These are phyloP conservation scores for Salvelinus alpinus DNA, from an alignment of 2,113 vertebrate species.

Conservation along the genomic window DNA sequence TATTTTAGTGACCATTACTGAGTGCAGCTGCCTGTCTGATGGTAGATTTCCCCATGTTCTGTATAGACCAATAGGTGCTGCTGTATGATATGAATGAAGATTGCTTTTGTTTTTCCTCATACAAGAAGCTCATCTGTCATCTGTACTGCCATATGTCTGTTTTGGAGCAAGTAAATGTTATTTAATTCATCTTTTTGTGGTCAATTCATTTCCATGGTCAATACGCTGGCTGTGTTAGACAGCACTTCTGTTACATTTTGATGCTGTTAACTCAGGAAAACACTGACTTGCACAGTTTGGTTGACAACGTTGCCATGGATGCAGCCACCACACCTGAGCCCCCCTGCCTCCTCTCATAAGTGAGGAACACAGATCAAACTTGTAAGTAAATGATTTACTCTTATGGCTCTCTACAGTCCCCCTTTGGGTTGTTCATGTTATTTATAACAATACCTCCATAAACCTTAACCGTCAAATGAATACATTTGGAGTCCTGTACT, in stretches of 20 bases:
- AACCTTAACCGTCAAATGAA: too few relatives aligned
- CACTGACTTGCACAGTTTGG: too few relatives aligned
- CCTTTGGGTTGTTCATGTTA: too few relatives aligned
- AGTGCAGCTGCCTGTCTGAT: conserved; percentile 34
- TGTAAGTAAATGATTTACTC: too few relatives aligned
- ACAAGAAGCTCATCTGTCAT: conserved; percentile 10
- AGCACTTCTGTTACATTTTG: not conserved
- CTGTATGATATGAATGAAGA: conserved; percentile 33
- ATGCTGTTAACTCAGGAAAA: not conserved
- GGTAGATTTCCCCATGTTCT: conserved; percentile 56
- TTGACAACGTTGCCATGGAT: too few relatives aligned
- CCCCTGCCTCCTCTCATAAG: conserved; percentile 23
- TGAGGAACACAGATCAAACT: too few relatives aligned
- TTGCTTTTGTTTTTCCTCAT: conserved; percentile 16
- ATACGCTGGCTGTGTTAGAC: too few relatives aligned
- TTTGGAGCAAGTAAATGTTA: conserved; percentile 78
- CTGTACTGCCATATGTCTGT: conserved; percentile 65
- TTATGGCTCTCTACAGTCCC: too few relatives aligned
- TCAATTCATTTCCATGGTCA: not conserved
- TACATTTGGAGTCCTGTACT: too few relatives aligned
- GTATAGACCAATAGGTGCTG: conserved; percentile 60
- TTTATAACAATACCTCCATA: too few relatives aligned
- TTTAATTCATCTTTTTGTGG: conserved; percentile 64
- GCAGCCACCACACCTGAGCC: too few relatives aligned
- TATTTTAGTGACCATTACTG: conserved; percentile 40